Evolutionary conservation across 2,113 vertebrate genomes (phyloP).

Genomic region (Todiramphus chloris): DNA sequence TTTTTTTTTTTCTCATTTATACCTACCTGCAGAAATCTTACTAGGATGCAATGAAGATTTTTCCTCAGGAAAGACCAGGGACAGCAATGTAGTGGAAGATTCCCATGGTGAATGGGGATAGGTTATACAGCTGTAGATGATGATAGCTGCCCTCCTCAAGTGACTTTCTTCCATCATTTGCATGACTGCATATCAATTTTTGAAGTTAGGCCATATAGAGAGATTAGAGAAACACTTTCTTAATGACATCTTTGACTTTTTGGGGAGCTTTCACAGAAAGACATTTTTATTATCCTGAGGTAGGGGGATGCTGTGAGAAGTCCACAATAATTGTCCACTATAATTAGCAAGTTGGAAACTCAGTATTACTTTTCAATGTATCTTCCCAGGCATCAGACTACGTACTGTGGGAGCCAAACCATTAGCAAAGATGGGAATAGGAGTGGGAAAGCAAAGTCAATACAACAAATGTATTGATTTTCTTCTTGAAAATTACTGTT

Average conservation of each 20-base stretch:
- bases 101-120: not conserved
- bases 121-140: not conserved
- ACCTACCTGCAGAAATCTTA: not conserved
- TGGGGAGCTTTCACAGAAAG: not conserved
- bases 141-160: not conserved
- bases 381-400: slow-evolving; percentile 10
- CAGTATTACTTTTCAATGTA: not conserved
- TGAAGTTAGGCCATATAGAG: not conserved
- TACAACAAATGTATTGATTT: slow-evolving; percentile 37
- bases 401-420: not conserved
- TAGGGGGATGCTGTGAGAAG: not conserved
- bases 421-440: not conserved
- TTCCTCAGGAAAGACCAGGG: slow-evolving; percentile 34
- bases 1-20: not conserved
- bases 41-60: not conserved
- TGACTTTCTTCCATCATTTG: slow-evolving; percentile 7
- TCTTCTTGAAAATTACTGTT: slow-evolving; percentile 41
- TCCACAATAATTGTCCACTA: not conserved
- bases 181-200: not conserved
- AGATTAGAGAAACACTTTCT: not conserved
- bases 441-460: slow-evolving; percentile 4
- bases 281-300: not conserved
- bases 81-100: slow-evolving; percentile 1
- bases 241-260: not conserved
- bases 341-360: slow-evolving; percentile 10